Conservation (phyloP, 2,113 vertebrate genomes). For the Budorcas taxicolor region DNA sequence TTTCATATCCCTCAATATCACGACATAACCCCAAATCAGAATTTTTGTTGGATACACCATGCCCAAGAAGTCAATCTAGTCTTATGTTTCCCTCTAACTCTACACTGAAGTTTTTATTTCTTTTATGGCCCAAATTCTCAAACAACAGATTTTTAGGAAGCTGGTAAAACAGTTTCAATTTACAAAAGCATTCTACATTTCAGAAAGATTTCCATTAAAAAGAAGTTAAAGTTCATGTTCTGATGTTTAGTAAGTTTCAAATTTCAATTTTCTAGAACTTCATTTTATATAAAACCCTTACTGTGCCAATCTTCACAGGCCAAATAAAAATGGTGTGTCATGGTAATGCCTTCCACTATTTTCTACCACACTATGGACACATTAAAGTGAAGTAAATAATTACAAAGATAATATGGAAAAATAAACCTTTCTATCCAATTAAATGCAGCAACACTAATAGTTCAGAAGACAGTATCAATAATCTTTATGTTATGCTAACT, state of each 20-base stretch:
- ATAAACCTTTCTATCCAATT: conserved; percentile 14
- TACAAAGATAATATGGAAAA: conserved; percentile 22
- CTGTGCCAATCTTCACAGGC: conserved; percentile 1
- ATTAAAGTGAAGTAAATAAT: conserved; percentile 33
- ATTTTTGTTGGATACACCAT: not conserved
- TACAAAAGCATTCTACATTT: conserved; percentile 6
- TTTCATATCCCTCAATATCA: not conserved
- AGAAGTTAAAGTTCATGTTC: conserved; percentile 29
- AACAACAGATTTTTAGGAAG: conserved; percentile 9
- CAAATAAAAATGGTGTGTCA: conserved; percentile 2
- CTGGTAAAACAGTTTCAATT: not conserved
- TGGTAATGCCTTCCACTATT: conserved; percentile 24
- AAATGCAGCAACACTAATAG: conserved; percentile 34
- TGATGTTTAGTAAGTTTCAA: conserved; percentile 31
- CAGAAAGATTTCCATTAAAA: conserved; percentile 30
- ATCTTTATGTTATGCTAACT: not conserved
- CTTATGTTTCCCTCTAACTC: not conserved
- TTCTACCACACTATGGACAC: not conserved
- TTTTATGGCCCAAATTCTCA: not conserved
- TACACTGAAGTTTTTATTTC: not conserved
- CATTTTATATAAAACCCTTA: conserved; percentile 17
- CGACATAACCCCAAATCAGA: not conserved
- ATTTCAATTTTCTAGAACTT: conserved; percentile 17
- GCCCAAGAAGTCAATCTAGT: not conserved
- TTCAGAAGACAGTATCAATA: conserved; percentile 14